phyloP scores from a whole-genome alignment of 1,140 invertebrate genomes.

The Nomia melanderi region DNA sequence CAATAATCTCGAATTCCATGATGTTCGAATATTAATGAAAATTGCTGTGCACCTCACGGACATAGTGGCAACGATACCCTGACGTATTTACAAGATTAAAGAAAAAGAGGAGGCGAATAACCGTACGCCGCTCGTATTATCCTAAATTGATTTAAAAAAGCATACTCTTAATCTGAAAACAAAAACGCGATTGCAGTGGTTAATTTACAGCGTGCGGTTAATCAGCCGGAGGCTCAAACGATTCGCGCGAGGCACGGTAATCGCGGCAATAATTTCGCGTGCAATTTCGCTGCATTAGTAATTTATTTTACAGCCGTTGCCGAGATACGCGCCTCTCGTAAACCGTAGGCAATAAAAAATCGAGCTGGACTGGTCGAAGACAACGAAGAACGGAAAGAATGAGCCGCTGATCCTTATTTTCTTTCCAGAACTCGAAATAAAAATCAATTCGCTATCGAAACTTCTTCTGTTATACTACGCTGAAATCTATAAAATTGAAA shows the following conservation, averaged over 20 bases:
- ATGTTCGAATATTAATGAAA: too few relatives aligned
- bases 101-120: not conserved
- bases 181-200: conserved; percentile 1
- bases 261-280: conserved; percentile 32
- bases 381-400: not conserved
- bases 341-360: conserved; percentile 29
- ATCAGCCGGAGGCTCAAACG: conserved; percentile 22
- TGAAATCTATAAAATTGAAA: too few relatives aligned
- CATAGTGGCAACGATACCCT: not conserved
- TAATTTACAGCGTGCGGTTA: conserved; percentile 28
- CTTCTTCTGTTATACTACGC: not conserved
- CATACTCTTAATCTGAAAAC: not conserved
- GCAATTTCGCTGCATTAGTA: conserved; percentile 42
- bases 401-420: not conserved
- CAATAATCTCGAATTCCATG: too few relatives aligned
- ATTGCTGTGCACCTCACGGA: too few relatives aligned
- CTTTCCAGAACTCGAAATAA: not conserved
- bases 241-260: conserved; percentile 35
- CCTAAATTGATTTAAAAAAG: not conserved
- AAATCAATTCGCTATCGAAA: not conserved
- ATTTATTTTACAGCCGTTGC: conserved; percentile 36
- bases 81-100: too few relatives aligned
- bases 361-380: not conserved
- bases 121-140: not conserved
- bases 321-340: conserved; percentile 25